Base-by-base conservation (phyloP, 1,140 invertebrate genomes). In the Bombyx mandarina region DNA sequence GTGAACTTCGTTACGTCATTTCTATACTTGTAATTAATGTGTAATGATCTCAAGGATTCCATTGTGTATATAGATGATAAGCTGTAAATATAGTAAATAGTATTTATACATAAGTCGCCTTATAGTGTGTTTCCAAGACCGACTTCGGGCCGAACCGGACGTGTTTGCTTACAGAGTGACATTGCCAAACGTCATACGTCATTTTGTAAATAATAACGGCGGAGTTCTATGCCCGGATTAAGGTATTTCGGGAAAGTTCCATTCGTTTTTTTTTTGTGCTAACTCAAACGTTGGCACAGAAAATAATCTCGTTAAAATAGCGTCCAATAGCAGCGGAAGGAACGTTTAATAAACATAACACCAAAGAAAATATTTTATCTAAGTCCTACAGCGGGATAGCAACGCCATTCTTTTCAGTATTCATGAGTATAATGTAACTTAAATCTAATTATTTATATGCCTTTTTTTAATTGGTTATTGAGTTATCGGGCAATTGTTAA, bases 11-110 rank as follows among this genome's bases (percentile, higher is more conserved):
- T 77, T 73, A 71, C 55, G 63, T 78, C 69, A 65, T 64, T 76
- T 66, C 74, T 35, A 67, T 78, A 60, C 64, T 53, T 76, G 69
- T 86, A 86, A 81, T 67, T 78, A 77, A 73, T 55, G 42, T 80
- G 69, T 79, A 79, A 78, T 87, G 83, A 87, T 87, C 83, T 87
- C 83, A 87, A 82, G 77, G 78, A 85, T 87, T 87, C 83, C 83
- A 82, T 86, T 84, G 63, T 83, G 80, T 86, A 86, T 76, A 87
- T 86, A 84, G 70, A 53, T 62, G 63, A 70, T 71, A 67, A 61
- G 58, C 58, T 71, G 69, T 81, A 77, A 70, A 78, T 77, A 79
- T 75, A 77, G 61, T 51, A 22, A 56, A 60, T 35, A 35, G 26
- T 35, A 35, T 35, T 35, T 35, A 35, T 35, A 35, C 2, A 35